Percentiles rank a stretch among this genome's conserved stretches.
These are phyloP conservation scores for Petaurus breviceps DNA, from an alignment of 2,113 vertebrate species.

Conservation along the genomic window DNA sequence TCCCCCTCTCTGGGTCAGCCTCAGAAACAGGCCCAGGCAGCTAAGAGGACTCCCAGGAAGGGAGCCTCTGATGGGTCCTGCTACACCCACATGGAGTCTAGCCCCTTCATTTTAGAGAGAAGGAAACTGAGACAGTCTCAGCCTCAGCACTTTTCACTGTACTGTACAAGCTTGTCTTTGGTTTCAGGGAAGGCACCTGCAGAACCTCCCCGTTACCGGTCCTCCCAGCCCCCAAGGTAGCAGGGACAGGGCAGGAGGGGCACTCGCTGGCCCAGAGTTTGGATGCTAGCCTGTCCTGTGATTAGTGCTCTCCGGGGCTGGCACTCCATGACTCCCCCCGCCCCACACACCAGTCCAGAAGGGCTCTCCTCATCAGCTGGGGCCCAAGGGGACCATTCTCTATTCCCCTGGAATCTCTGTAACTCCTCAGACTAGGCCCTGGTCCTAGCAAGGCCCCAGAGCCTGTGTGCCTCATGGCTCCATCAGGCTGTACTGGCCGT, in stretches of 20 bases:
- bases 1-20: background rate
- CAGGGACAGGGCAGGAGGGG: background rate
- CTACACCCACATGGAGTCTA: no score
- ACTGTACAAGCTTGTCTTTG: background rate
- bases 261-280: background rate
- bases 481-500: slow-evolving; percentile 46
- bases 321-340: background rate
- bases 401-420: background rate
- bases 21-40: background rate
- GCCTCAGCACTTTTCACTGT: background rate
- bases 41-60: background rate
- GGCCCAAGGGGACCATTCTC: background rate
- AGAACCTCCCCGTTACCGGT: background rate
- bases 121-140: background rate
- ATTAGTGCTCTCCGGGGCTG: background rate
- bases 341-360: background rate
- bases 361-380: background rate
- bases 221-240: background rate
- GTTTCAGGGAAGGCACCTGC: background rate
- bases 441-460: no score
- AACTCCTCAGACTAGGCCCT: background rate
- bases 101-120: background rate
- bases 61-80: background rate
- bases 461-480: background rate
- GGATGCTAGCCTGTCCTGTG: background rate